Percentiles rank a stretch among this genome's conserved stretches.
Conservation (phyloP, 2,797 vertebrate species). For the Smutsia temminckii region DNA sequence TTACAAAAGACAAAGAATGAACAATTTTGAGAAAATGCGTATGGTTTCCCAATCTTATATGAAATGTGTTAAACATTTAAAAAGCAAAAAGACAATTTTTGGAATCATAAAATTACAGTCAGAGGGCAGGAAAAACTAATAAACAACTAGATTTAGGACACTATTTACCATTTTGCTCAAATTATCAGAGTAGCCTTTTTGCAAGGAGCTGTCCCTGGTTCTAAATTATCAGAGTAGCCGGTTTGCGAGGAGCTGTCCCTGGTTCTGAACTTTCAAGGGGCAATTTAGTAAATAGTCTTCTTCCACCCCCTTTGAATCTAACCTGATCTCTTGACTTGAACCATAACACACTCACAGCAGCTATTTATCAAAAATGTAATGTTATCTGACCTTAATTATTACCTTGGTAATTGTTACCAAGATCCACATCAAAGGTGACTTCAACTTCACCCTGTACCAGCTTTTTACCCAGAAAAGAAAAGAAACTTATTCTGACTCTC, state of each 20-base stretch:
- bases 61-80: neutral
- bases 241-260: accelerated
- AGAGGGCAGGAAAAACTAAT: neutral
- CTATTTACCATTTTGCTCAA: neutral
- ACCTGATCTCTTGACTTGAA: neutral
- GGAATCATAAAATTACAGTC: neutral
- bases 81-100: neutral
- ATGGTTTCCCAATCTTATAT: neutral
- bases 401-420: neutral
- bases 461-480: neutral
- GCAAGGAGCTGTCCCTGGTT: neutral
- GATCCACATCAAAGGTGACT: neutral
- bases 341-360: neutral
- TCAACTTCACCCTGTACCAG: neutral
- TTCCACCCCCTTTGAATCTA: neutral
- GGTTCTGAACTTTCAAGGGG: slow-evolving; percentile 2
- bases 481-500: neutral
- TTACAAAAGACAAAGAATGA: neutral
- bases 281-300: neutral
- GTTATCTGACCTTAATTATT: neutral
- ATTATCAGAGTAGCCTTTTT: accelerated
- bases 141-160: neutral
- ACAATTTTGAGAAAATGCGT: neutral
- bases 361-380: neutral
- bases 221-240: neutral